phyloP scores from a whole-genome alignment of 92 coral and sea anemone genomes.

The Meandrina meandrites region DNA sequence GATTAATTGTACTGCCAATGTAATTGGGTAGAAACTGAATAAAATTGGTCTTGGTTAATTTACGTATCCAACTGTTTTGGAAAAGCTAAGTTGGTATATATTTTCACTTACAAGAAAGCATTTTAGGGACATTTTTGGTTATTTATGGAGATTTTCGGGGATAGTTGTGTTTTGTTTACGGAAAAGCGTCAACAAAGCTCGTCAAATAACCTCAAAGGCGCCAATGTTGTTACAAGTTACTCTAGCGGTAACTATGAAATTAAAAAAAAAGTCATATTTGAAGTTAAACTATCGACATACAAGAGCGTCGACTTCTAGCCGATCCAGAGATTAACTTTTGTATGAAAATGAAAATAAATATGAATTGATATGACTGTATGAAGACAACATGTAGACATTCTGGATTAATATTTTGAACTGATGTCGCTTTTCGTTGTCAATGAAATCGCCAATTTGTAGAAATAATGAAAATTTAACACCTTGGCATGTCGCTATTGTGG shows the following conservation, averaged over 20 bases:
- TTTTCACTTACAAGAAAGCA: background rate
- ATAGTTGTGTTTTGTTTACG: background rate
- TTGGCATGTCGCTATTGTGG: background rate
- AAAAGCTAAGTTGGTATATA: background rate
- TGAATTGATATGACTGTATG: background rate
- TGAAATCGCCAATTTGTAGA: background rate
- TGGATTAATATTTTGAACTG: background rate
- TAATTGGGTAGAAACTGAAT: background rate
- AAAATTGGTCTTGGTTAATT: background rate
- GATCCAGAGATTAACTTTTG: background rate
- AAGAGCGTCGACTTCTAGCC: background rate
- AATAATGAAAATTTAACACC: conserved; percentile 10
- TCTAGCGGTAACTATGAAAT: background rate
- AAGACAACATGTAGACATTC: background rate
- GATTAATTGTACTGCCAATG: background rate
- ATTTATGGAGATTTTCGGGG: too few relatives aligned
- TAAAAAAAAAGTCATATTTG: background rate
- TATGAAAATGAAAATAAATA: background rate
- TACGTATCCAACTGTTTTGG: background rate
- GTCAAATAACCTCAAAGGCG: background rate
- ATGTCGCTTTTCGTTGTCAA: background rate
- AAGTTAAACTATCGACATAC: background rate
- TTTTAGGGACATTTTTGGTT: background rate
- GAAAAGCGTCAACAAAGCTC: background rate
- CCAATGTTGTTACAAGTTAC: background rate